phyloP scores from a whole-genome alignment of 2,888 invertebrate genomes.

The Philonicus albiceps region DNA sequence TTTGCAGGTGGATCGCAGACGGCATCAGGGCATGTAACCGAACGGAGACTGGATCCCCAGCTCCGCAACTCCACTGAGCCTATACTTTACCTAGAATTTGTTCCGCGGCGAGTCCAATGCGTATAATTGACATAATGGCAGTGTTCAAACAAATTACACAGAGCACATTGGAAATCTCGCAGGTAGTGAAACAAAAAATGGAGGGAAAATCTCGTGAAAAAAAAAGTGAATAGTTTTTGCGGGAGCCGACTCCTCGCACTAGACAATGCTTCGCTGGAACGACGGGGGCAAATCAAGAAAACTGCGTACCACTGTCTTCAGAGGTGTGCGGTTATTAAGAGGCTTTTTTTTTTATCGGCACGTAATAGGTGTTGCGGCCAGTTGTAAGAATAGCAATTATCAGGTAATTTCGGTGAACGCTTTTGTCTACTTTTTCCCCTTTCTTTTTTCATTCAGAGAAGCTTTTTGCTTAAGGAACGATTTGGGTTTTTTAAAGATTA shows the following conservation, averaged over 20 bases:
- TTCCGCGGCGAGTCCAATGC: slow-evolving; percentile 32
- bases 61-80: not conserved
- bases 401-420: not conserved
- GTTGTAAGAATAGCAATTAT: slow-evolving; percentile 19
- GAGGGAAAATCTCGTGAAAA: not conserved
- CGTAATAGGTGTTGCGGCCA: not conserved
- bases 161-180: not conserved
- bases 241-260: not conserved
- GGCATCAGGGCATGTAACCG: not conserved
- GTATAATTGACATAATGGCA: slow-evolving; percentile 42
- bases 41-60: not conserved
- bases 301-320: not conserved
- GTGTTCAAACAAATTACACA: slow-evolving; percentile 37
- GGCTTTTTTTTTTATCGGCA: slow-evolving; percentile 1
- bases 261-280: not conserved
- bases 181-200: not conserved
- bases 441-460: not conserved
- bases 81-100: not conserved
- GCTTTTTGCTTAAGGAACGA: not conserved
- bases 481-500: not conserved
- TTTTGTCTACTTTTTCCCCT: not conserved
- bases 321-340: slow-evolving; percentile 1
- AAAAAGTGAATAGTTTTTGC: slow-evolving; percentile 30
- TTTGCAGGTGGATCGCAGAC: not conserved
- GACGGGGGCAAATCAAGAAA: slow-evolving; percentile 6